Evolutionary conservation across 2,797 vertebrate species (phyloP).

Genomic region (Huso huso): DNA sequence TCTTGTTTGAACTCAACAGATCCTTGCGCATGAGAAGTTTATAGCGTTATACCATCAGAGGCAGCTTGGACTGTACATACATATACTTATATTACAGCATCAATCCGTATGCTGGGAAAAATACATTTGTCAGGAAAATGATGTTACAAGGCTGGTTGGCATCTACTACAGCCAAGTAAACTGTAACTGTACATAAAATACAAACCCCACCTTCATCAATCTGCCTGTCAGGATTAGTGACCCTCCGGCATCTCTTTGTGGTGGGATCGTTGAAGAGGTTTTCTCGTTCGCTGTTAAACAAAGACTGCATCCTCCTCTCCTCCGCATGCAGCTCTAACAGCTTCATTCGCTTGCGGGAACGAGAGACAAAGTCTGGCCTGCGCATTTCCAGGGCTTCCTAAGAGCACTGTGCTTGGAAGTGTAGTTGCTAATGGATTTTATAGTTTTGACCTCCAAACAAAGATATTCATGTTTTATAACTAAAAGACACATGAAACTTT

Average conservation of each 20-base stretch:
- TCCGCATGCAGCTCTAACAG: slow-evolving; percentile 63
- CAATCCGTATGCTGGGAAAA: too few species aligned
- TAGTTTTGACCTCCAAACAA: too few species aligned
- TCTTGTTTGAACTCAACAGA: too few species aligned
- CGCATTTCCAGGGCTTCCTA: slow-evolving; percentile 71
- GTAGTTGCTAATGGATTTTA: too few species aligned
- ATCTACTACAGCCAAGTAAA: too few species aligned
- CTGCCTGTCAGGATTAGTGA: not conserved
- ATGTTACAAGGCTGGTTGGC: too few species aligned
- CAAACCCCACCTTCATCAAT: slow-evolving; percentile 32
- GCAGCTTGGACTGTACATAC: not conserved
- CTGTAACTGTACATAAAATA: not conserved
- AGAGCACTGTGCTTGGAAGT: too few species aligned
- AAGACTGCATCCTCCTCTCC: slow-evolving; percentile 67
- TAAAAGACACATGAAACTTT: too few species aligned
- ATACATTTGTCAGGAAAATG: too few species aligned
- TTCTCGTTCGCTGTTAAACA: slow-evolving; percentile 55
- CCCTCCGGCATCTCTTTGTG: slow-evolving; percentile 22
- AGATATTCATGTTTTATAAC: too few species aligned
- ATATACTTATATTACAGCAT: too few species aligned
- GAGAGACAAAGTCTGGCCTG: slow-evolving; percentile 76
- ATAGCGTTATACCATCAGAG: not conserved
- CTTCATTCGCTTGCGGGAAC: slow-evolving; percentile 68
- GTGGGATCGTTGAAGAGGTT: slow-evolving; percentile 37
- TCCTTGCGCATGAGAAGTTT: slow-evolving; percentile 16